Evolutionary conservation across 2,797 vertebrate genomes (phyloP).

Genomic region (Peromyscus melanophrys): DNA sequence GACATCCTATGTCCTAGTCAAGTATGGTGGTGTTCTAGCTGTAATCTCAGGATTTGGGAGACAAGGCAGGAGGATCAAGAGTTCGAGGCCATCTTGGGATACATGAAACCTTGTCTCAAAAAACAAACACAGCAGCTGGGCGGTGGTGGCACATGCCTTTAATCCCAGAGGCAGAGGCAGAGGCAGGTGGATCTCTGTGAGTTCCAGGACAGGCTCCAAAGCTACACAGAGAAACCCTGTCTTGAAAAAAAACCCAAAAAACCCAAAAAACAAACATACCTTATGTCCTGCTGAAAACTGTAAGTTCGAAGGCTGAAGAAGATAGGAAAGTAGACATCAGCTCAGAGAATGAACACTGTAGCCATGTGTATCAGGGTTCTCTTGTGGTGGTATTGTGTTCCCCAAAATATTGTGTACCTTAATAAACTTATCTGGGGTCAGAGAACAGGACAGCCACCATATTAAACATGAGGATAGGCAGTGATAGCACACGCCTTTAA

Average conservation of each 20-base stretch:
- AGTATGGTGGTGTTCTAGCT: neutral
- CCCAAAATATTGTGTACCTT: no score
- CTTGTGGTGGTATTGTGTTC: no score
- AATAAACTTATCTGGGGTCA: no score
- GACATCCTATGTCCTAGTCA: neutral
- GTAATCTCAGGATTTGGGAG: neutral
- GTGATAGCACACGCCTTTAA: no score
- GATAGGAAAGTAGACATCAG: neutral
- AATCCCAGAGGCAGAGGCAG: no score
- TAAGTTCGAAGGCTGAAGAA: neutral
- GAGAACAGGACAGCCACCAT: no score
- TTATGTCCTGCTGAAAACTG: neutral
- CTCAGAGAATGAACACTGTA: neutral
- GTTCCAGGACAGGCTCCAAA: no score
- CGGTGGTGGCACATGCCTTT: no score
- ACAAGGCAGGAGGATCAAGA: neutral
- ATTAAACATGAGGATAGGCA: no score
- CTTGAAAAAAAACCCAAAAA: no score
- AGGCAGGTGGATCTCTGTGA: no score
- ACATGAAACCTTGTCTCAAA: neutral
- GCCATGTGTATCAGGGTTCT: neutral
- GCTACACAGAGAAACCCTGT: no score
- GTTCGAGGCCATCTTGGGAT: neutral
- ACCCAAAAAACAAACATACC: neutral
- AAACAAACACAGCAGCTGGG: neutral